Base-by-base conservation (phyloP, 2,113 vertebrate genomes). In the Percina caprodes region DNA sequence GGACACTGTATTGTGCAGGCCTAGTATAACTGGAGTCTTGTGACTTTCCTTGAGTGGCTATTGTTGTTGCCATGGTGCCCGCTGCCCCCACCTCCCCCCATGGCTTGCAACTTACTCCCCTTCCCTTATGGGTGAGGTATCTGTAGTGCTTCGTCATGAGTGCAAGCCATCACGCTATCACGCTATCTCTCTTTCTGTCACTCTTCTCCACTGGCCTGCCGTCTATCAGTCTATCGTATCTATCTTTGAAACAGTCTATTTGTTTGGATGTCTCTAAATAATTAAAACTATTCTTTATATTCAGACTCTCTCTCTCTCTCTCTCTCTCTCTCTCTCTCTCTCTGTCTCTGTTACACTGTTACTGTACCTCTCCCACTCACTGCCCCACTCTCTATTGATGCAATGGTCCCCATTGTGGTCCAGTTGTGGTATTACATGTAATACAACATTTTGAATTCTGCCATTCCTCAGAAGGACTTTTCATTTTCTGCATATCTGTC, bases 391-490 rank as follows among this genome's bases (percentile, higher is more conserved):
- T 80, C 67, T 42, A 83, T 56, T 85, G 90, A 85, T 87, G 72
- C 80, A 88, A 62, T 85, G 73, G 80, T 69, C 69, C 92, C 89
- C 79, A 81, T 85, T 92, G 85, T 90, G 82, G 89, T 88, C 70
- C 71, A 84, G 49, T 77, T 86, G 88, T 91, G 83, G 74, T 88
- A 88, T 89, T 88, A 90, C 87, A 67, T 86, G 76, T 55, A 86
- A 83, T 82, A n/a, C 71, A 84, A 60, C 79, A 24, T 56, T 69
- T 35, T 86, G 54, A 80, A 63, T 78, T 69, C 30, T 30, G 30
- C 65, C 9, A 62, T 77, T 91, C 77, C 83, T 88, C 51, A 62
- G 59, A 80, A 82, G 74, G 69, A 69, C 54, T 42, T 63, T 82
- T 70, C 87, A 74, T 90, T 89, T 88, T 86, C 77, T 12, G 26